Base-by-base conservation (phyloP, 2,113 vertebrate genomes). In the Thermophis baileyi region DNA sequence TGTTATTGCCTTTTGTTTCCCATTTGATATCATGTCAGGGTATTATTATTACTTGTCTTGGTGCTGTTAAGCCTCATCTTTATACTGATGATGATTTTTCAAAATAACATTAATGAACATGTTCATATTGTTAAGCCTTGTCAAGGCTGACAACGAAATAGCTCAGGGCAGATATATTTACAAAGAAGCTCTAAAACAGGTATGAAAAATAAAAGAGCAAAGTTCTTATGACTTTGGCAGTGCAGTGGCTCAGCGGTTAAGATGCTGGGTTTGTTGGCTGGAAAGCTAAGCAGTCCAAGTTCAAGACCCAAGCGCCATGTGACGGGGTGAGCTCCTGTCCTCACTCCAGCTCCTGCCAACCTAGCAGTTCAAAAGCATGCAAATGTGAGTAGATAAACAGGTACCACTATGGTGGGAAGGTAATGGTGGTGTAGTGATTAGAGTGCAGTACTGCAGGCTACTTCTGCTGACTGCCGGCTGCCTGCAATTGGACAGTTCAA, bases 41-140 rank as follows among this genome's bases (percentile, higher is more conserved):
- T 88, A 91, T 91, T 12, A 91, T 93, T 93, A 91, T 47, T 60
- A 35, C 92, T 55, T 93, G 35, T 93, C 91, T 53, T 74, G 54
- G 85, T 35, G 11, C 57, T 88, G 89, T 50, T 91, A 88, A 88
- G 89, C 35, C 27, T 47, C 89, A 55, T 57, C 46, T 88, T 63
- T 88, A 50, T 50, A 87, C 5, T 54, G 40, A 69, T 55, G 89
- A 88, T 90, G 50, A 88, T 74, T 93, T 90, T 91, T 69, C 86
- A 81, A 91, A 93, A 87, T 27, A 86, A 86, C 85, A 40, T 90
- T 91, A 81, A 91, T 81, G 50, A 93, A 92, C 87, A 57, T 24
- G 50, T 53, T 49, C 20, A 10, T 57, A 88, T 91, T 93, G 89
- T 93, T 92, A 91, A 74, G 86, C 49, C 30, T 88, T 92, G 92